Base-by-base conservation (phyloP, 1,140 invertebrate genomes). In the Andrena cerasifolii region DNA sequence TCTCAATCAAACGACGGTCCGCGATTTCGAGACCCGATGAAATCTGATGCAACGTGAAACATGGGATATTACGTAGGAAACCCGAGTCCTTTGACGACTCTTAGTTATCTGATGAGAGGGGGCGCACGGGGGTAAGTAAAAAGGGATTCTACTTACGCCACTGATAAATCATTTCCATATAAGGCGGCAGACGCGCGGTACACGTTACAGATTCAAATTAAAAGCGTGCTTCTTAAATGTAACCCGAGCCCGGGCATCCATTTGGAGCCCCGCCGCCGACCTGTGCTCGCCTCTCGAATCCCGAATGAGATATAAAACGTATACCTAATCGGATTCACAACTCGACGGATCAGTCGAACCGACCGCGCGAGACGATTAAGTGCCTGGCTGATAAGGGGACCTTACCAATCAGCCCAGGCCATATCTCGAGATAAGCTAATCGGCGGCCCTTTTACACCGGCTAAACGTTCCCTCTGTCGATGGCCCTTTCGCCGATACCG, bases 151-250 rank as follows among this genome's bases (percentile, higher is more conserved):
- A 71, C 58, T 66, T 73, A 51, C 53, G 58, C 72, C 67, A 71
- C 65, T 83, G 74, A 75, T 68, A 63, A 51, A 54, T 53, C 66
- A 47, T 51, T 51, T 65, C 62, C 86, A 68, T 78, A 88, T 82
- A 82, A 58, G 83, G 40, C 49, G 43, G 3, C 53, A 54, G 75
- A 86, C 53, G 62, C 63, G 49, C 53, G 51, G 36, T 53, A 36
- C 58, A 47, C 77, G 71, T 84, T 85, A 87, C 78, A 67, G 68
- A 83, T 82, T 80, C 72, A 79, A 86, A 89, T 83, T 86, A 87
- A 87, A 84, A 78, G 43, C 79, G 56, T 77, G 80, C 82, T 84
- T 81, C 84, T 63, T 58, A 65, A 78, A 76, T 59, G 71, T 87
- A 87, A 87, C 75, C 62, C 73, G 80, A 87, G 74, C 53, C 75